Conservation (phyloP, 2,888 invertebrate genomes). For the Scaptomyza polygonia region DNA sequence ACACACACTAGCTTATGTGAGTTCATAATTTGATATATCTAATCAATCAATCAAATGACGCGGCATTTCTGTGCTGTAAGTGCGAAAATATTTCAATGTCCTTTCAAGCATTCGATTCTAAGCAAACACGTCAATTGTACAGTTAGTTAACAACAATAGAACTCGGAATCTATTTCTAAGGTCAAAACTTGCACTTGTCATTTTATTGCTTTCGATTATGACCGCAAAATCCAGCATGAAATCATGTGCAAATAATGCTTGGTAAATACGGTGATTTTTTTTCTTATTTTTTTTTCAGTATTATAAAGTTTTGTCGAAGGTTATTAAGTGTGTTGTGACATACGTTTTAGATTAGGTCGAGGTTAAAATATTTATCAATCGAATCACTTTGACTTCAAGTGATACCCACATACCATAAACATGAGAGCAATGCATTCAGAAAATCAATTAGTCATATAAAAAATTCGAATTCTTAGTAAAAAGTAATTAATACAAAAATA, state of each 20-base stretch:
- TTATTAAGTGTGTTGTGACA: conserved; percentile 29
- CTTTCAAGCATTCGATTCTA: conserved; percentile 44
- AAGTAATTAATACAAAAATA: too few relatives aligned
- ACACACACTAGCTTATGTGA: conserved; percentile 3
- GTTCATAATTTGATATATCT: conserved; percentile 50
- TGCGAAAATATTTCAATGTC: conserved; percentile 75
- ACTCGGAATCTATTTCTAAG: conserved; percentile 45
- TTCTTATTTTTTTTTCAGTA: conserved; percentile 22
- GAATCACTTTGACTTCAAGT: conserved; percentile 22
- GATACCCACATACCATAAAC: conserved; percentile 4
- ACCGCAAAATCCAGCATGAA: conserved; percentile 60
- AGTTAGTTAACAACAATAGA: conserved; percentile 54
- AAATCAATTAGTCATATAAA: too few relatives aligned
- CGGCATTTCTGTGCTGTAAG: conserved; percentile 45
- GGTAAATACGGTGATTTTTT: conserved; percentile 48
- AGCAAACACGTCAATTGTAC: conserved; percentile 46
- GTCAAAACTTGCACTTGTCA: conserved; percentile 65
- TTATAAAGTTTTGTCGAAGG: conserved; percentile 43
- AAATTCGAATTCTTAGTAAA: too few relatives aligned
- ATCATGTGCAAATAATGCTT: conserved; percentile 62
- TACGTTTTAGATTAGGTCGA: conserved; percentile 38
- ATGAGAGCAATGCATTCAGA: not conserved
- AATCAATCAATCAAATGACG: conserved; percentile 70
- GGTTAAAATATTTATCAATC: conserved; percentile 27
- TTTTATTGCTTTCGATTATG: conserved; percentile 62